These are phyloP conservation scores for Cephus cinctus DNA, from an alignment of 1,140 invertebrate genomes.

Conservation along the genomic window DNA sequence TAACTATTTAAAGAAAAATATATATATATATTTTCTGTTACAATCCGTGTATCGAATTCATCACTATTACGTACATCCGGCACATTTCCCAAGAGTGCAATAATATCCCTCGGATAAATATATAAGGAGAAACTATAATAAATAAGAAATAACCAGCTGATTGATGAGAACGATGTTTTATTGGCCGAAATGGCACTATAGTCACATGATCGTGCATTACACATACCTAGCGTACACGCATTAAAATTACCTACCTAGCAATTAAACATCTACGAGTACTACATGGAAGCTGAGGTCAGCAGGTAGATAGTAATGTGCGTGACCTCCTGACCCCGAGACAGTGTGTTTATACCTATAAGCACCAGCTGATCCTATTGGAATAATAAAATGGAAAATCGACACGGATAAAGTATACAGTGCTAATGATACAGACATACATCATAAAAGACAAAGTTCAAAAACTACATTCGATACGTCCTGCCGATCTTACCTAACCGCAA, in stretches of 20 bases:
- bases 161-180: conserved; percentile 19
- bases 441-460: no score
- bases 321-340: background rate
- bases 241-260: conserved; percentile 19
- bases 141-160: background rate
- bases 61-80: conserved; percentile 29
- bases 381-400: no score
- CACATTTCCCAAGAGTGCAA: conserved; percentile 1
- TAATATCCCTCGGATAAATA: background rate
- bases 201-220: conserved; percentile 16
- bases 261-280: conserved; percentile 11
- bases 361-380: no score
- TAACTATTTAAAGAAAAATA: conserved; percentile 11
- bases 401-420: no score
- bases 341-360: no score
- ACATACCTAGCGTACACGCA: conserved; percentile 18
- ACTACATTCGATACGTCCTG: no score
- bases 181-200: conserved; percentile 18
- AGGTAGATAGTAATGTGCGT: background rate
- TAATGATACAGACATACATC: no score
- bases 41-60: conserved; percentile 27
- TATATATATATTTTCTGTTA: no score
- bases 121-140: background rate
- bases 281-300: conserved; percentile 14
- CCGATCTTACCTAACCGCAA: no score